Evolutionary conservation across 2,888 invertebrate genomes (phyloP).

Genomic region (Slavum lentiscoides): DNA sequence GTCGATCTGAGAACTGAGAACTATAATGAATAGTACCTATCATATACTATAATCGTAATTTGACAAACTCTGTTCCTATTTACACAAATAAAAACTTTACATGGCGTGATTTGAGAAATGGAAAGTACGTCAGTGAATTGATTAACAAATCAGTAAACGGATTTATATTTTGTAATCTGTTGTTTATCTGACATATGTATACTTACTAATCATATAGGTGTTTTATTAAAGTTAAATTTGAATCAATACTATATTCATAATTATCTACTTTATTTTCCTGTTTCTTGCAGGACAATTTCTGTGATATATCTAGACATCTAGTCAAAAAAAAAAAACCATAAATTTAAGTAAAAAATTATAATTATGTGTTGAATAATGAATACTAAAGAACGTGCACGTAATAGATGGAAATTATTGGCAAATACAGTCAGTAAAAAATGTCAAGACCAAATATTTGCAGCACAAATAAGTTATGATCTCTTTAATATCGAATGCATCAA

Average conservation of each 20-base stretch:
- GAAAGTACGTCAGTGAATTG: too few relatives aligned
- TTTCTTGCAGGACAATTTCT: conserved; percentile 51
- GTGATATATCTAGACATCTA: conserved; percentile 48
- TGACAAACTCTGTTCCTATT: too few relatives aligned
- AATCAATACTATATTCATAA: conserved; percentile 1
- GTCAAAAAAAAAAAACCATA: conserved; percentile 43
- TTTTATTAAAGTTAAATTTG: not conserved
- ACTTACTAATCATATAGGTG: too few relatives aligned
- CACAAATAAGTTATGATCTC: conserved; percentile 46
- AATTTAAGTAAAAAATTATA: conserved; percentile 44
- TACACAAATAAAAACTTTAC: too few relatives aligned
- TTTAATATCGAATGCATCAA: conserved; percentile 45
- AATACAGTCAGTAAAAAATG: conserved; percentile 63
- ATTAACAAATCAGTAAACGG: too few relatives aligned
- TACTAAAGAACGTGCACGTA: conserved; percentile 64
- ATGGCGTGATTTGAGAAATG: too few relatives aligned
- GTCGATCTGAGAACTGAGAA: too few relatives aligned
- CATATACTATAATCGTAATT: too few relatives aligned
- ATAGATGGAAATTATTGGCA: conserved; percentile 73
- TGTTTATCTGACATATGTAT: too few relatives aligned
- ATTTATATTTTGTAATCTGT: too few relatives aligned
- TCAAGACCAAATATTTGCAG: conserved; percentile 43
- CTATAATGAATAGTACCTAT: too few relatives aligned
- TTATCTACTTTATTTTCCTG: conserved; percentile 42
- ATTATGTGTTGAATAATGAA: conserved; percentile 49